Conservation (phyloP, 1,140 invertebrate genomes). For the Monomorium pharaonis region DNA sequence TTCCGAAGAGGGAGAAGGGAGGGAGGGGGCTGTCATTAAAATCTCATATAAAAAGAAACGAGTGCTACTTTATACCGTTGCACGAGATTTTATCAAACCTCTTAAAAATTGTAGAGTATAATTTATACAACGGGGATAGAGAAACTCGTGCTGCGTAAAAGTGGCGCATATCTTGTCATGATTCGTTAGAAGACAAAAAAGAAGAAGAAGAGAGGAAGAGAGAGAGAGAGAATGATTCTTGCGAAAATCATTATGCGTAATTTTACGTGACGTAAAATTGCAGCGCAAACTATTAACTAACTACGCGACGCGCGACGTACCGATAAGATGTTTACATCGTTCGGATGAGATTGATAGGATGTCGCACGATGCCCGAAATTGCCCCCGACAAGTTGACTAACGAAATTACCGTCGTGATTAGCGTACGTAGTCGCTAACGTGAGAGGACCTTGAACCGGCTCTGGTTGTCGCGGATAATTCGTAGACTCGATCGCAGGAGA, state of each 20-base stretch:
- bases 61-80: background rate
- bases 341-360: constrained; percentile 36
- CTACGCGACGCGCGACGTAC: background rate
- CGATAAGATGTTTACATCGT: background rate
- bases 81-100: constrained; percentile 6
- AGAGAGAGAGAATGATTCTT: background rate
- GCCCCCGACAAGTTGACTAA: constrained; percentile 22
- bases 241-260: background rate
- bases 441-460: background rate
- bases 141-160: background rate
- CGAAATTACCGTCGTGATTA: constrained; percentile 14
- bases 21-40: background rate
- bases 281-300: background rate
- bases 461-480: background rate
- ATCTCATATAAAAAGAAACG: background rate
- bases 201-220: background rate
- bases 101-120: constrained; percentile 1
- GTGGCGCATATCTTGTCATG: background rate
- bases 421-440: background rate
- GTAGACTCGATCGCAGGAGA: background rate
- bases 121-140: background rate
- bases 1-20: background rate
- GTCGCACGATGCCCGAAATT: constrained; percentile 9
- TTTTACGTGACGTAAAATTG: background rate
- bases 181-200: background rate